Evolutionary conservation across 2,888 invertebrate species (phyloP).

Genomic region (Boloria selene): DNA sequence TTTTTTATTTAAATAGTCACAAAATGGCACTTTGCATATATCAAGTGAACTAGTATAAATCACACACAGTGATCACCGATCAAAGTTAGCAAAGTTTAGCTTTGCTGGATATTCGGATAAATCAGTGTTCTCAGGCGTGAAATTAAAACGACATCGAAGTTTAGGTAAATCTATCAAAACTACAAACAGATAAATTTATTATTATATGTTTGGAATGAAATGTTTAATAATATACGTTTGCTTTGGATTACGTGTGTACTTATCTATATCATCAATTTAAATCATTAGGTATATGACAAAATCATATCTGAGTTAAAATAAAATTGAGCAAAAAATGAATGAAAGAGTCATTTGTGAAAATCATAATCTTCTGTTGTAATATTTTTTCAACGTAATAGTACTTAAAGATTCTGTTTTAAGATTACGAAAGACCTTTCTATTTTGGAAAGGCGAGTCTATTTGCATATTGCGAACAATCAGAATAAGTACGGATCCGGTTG

Average conservation of each 20-base stretch:
- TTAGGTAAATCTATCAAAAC: slow-evolving; percentile 53
- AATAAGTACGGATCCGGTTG: slow-evolving; percentile 47
- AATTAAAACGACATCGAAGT: slow-evolving; percentile 62
- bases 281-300: background rate
- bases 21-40: slow-evolving; percentile 52
- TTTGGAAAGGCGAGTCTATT: slow-evolving; percentile 37
- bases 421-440: slow-evolving; percentile 33
- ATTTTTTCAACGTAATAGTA: slow-evolving; percentile 24
- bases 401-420: slow-evolving; percentile 29
- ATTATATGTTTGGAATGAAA: slow-evolving; percentile 13
- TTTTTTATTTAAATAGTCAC: slow-evolving; percentile 22
- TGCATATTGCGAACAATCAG: slow-evolving; percentile 49
- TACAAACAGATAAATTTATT: slow-evolving; percentile 31
- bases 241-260: too few species aligned
- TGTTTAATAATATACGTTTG: slow-evolving; percentile 5
- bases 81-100: slow-evolving; percentile 65
- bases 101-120: slow-evolving; percentile 64
- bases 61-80: slow-evolving; percentile 63
- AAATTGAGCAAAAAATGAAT: too few species aligned
- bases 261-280: too few species aligned
- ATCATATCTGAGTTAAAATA: background rate
- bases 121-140: slow-evolving; percentile 60
- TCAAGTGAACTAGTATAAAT: slow-evolving; percentile 58
- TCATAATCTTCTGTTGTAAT: background rate
- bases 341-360: background rate